Evolutionary conservation across 1,140 invertebrate species (phyloP).

Genomic region (Globodera rostochiensis): DNA sequence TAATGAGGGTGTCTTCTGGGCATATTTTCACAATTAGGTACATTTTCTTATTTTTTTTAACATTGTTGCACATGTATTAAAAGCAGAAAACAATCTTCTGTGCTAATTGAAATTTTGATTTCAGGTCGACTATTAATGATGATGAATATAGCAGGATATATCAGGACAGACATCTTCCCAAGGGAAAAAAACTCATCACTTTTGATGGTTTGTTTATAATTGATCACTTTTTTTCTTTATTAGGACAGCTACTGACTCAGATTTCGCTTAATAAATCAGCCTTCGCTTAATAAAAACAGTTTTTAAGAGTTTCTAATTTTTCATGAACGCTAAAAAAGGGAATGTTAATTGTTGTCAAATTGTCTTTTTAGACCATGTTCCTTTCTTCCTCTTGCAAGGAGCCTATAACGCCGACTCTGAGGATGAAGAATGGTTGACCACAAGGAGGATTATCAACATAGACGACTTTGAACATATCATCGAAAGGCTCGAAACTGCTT

Average conservation of each 20-base stretch:
- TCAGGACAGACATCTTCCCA: slow-evolving; percentile 7
- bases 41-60: not conserved
- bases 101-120: too few species aligned
- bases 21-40: not conserved
- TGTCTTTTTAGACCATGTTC: slow-evolving; percentile 39
- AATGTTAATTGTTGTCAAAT: slow-evolving; percentile 10
- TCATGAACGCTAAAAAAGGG: too few species aligned
- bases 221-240: not conserved
- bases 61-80: not conserved
- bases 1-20: too few species aligned
- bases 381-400: slow-evolving; percentile 39
- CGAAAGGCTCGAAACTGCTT: slow-evolving; percentile 45
- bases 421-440: slow-evolving; percentile 42
- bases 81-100: not conserved
- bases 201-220: slow-evolving; percentile 31
- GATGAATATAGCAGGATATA: slow-evolving; percentile 40
- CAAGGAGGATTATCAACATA: slow-evolving; percentile 30
- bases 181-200: slow-evolving; percentile 34
- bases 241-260: too few species aligned
- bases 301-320: too few species aligned
- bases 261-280: not conserved
- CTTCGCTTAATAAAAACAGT: too few species aligned
- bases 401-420: slow-evolving; percentile 51
- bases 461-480: slow-evolving; percentile 55
- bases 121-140: slow-evolving; percentile 25